phyloP scores from a whole-genome alignment of 2,113 vertebrate species.

The Channa maculata region DNA sequence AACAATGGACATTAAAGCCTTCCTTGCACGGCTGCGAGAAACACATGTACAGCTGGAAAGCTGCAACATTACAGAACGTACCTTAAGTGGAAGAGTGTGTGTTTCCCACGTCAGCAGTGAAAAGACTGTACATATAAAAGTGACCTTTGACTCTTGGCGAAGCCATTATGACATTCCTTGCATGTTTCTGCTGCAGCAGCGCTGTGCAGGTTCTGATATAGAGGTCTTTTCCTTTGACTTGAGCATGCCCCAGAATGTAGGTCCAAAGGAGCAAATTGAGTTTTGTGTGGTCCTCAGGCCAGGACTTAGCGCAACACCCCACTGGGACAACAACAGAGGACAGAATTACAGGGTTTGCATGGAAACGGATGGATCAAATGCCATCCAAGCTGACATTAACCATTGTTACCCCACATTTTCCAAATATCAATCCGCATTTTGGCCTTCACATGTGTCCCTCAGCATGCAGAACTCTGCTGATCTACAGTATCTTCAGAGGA shows the following conservation, averaged over 20 bases:
- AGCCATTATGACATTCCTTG: constrained; percentile 80
- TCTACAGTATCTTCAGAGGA: constrained; percentile 8
- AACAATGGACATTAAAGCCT: constrained; percentile 30
- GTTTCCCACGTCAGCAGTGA: constrained; percentile 63
- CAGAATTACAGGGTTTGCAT: constrained; percentile 75
- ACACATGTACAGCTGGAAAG: constrained; percentile 77
- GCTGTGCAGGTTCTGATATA: background rate
- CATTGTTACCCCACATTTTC: background rate
- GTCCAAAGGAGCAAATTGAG: constrained; percentile 61
- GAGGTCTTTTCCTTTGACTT: constrained; percentile 80
- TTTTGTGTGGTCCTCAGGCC: constrained; percentile 78
- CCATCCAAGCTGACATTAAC: background rate
- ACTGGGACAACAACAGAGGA: constrained; percentile 78
- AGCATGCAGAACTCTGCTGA: constrained; percentile 22
- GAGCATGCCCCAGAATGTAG: constrained; percentile 58
- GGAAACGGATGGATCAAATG: constrained; percentile 27
- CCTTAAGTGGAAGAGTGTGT: constrained; percentile 78
- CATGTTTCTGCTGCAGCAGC: constrained; percentile 63
- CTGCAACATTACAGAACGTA: constrained; percentile 72
- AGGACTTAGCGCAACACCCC: constrained; percentile 9
- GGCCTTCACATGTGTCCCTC: background rate
- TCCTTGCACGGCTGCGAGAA: constrained; percentile 56
- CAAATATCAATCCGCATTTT: background rate
- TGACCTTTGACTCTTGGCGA: constrained; percentile 83
- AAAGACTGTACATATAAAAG: constrained; percentile 72